Conservation (phyloP, 2,888 invertebrate genomes). For the Agrenia bidenticulata region DNA sequence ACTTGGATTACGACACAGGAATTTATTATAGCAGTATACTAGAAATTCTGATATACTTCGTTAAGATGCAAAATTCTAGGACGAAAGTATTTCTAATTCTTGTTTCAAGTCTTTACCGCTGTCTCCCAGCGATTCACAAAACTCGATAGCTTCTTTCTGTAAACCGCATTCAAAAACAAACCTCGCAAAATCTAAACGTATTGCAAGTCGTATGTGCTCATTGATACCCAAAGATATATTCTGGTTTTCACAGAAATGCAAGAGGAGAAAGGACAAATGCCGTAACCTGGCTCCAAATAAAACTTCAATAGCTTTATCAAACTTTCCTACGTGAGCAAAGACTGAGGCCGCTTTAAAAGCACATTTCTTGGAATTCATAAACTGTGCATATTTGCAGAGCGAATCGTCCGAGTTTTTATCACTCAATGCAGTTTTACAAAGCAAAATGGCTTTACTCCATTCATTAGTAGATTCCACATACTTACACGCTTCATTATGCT, state of each 20-base stretch:
- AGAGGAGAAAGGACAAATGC: conserved; percentile 44
- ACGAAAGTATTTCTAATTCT: conserved; percentile 47
- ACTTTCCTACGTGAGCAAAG: conserved; percentile 47
- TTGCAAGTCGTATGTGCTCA: conserved; percentile 49
- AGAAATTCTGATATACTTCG: no score
- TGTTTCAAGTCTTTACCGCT: conserved; percentile 48
- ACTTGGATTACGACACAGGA: no score
- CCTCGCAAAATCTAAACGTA: conserved; percentile 50
- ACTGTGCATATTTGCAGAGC: conserved; percentile 50
- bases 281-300: conserved; percentile 49
- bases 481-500: conserved; percentile 50
- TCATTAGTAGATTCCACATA: conserved; percentile 51
- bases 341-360: conserved; percentile 48
- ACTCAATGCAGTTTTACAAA: conserved; percentile 47
- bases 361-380: conserved; percentile 45
- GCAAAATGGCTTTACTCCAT: conserved; percentile 46
- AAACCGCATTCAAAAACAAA: conserved; percentile 51
- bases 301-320: conserved; percentile 49
- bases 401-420: conserved; percentile 44
- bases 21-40: no score
- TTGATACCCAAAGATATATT: conserved; percentile 36
- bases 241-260: conserved; percentile 41
- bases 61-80: no score
- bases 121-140: conserved; percentile 46
- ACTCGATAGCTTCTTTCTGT: conserved; percentile 43